phyloP scores from a whole-genome alignment of 2,888 invertebrate genomes.

The Hydropsyche betteni region DNA sequence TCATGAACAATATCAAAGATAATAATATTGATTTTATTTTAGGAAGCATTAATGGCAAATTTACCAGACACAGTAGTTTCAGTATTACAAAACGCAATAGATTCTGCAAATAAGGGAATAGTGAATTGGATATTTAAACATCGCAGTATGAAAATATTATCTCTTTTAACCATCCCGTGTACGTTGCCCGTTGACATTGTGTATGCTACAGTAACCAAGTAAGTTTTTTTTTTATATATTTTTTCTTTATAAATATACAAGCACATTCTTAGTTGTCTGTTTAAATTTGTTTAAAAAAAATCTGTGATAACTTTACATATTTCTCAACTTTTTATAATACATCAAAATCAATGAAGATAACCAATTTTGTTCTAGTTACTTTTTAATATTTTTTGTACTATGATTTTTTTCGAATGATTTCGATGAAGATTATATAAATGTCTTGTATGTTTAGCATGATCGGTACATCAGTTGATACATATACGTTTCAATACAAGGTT shows the following conservation, averaged over 20 bases:
- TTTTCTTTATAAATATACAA: no score
- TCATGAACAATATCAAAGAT: no score
- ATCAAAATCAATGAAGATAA: no score
- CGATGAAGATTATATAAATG: no score
- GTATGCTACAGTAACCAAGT: slow-evolving; percentile 88
- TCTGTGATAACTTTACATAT: no score
- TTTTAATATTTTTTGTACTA: no score
- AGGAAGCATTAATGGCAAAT: slow-evolving; percentile 88
- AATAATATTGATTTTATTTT: slow-evolving; percentile 51
- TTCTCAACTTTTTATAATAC: no score
- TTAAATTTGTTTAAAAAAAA: no score
- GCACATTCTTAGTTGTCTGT: no score
- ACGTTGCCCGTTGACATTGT: slow-evolving; percentile 88
- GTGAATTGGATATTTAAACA: slow-evolving; percentile 91
- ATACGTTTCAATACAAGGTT: slow-evolving; percentile 63
- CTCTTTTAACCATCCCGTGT: slow-evolving; percentile 84
- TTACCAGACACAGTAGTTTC: slow-evolving; percentile 90
- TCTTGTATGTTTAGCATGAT: slow-evolving; percentile 59
- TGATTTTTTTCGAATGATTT: no score
- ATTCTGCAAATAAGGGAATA: slow-evolving; percentile 89
- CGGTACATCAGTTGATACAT: slow-evolving; percentile 63
- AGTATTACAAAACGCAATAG: slow-evolving; percentile 92
- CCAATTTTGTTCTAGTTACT: no score
- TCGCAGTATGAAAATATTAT: slow-evolving; percentile 81
- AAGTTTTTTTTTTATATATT: slow-evolving; percentile 59